Evolutionary conservation across 2,113 vertebrate genomes (phyloP), one percentile per base, ranked within the genome.

Genomic region (Enhydra lutris): DNA sequence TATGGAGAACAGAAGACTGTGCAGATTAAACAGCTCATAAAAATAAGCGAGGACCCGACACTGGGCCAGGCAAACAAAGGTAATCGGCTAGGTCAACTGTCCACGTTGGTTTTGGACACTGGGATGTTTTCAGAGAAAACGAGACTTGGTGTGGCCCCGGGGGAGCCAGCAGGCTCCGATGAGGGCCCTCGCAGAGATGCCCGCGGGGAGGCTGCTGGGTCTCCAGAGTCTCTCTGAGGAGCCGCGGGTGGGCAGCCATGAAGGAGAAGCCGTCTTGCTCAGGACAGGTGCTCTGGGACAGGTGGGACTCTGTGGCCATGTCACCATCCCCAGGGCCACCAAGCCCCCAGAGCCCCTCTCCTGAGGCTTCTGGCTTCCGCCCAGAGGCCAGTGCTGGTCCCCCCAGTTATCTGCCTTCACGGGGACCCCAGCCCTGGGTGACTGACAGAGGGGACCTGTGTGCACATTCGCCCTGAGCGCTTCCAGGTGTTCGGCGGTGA

Each of bases 21-120:
- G 86, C 86, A 96, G 98, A 98, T 98, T 97, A 98, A 98, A 98
- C 96, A 97, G 97, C 97, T 98, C 97, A 50, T 97, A 97, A 98
- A 98, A 98, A 94, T 85, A 97, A 98, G 90, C 98, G 96, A 96
- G 97, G 96, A 97, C 39, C 59, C 20, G 83, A 80, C 86, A 31
- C 0, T 0, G 59, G 87, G 95, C 97, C 45, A 13, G 83, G 89
- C 42, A 86, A 97, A 76, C 97, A 81, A 94, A 98, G 98, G 98
- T 98, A 98, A 94, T 96, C 55, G 55, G 57, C 94, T 52, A 9
- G 96, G 95, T 91, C 95, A 94, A 65, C 71, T 50, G 94, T 91
- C 97, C 97, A 76, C 31, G 1, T 97, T 96, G 97, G 83, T 80
- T 80, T 97, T 98, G 97, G 98, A 97, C 74, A 0, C 0, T 1